Evolutionary conservation across 2,113 vertebrate species (phyloP), one percentile per base, ranked within the genome.

Genomic region (Aix galericulata): DNA sequence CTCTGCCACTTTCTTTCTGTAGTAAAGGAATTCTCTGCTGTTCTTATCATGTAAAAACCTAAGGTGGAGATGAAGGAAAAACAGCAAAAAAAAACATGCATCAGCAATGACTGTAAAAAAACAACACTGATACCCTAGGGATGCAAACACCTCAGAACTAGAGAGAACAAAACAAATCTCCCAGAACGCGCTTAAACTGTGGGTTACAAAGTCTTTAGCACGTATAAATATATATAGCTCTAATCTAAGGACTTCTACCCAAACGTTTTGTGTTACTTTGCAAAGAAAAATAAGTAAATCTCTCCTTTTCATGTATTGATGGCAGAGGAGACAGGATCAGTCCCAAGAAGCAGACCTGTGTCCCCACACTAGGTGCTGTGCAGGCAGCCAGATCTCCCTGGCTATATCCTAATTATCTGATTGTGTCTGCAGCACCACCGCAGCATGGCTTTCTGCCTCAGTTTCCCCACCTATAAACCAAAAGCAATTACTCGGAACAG

Each of bases 21-120:
- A 99, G 98, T 99, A 99, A 71, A 99, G 99, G 98, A 99, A 98
- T 73, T 99, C 99, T 89, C 98, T 93, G 97, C 98, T 99, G 98
- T 98, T 98, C 96, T 98, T 99, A 97, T 99, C 98, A 50, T 99
- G 98, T 91, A 99, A 98, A 98, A 99, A 99, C 89, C 99, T 99
- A 89, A 11, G 88, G 58, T 11, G 50, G 23, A 85, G 69, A 93
- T 12, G 69, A 46, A 69, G 15, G 6, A 8, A 52, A 20, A 83
- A 48, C 46, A 17, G 25, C 6, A 44, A 44, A 17, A 58, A 58
- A 58, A 16, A 58, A 16, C 17, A 29, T 0, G 5, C 17, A 55
- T 76, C 27, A 93, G 26, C 5, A 67, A 26, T n/a, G 44, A 34
- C 21, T 5, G 42, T 0, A 7, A 25, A 32, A 3, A 62, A 77